A percentile compares a stretch with the other conserved stretches of the same genome.
These are phyloP conservation scores for Chionis minor DNA, from an alignment of 2,113 vertebrate species.

Conservation along the genomic window DNA sequence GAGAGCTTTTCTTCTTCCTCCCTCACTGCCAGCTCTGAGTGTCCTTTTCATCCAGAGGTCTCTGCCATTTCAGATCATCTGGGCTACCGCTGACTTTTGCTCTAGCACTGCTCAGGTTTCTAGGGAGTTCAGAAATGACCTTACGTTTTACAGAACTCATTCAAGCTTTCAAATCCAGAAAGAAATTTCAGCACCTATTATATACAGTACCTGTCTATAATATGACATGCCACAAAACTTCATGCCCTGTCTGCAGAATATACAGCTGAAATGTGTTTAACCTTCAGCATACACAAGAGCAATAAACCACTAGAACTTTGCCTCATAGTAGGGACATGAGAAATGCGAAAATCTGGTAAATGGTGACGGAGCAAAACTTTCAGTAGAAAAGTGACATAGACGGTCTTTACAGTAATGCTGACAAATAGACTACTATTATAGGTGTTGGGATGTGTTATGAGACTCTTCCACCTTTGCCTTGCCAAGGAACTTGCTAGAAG, in stretches of 20 bases:
- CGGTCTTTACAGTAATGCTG: neutral
- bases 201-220: neutral
- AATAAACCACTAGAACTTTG: neutral
- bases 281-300: neutral
- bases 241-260: neutral
- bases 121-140: constrained; percentile 27
- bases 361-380: neutral
- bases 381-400: neutral
- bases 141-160: neutral
- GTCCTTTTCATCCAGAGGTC: constrained; percentile 2
- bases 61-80: constrained; percentile 13
- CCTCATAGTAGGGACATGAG: neutral
- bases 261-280: neutral
- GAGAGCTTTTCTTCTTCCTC: constrained; percentile 3
- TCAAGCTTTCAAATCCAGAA: neutral
- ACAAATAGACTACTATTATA: neutral
- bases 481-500: neutral
- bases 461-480: neutral
- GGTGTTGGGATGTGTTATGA: neutral
- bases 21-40: neutral
- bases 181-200: neutral
- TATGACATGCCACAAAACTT: neutral
- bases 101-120: constrained; percentile 11
- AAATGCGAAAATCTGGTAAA: neutral
- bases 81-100: neutral